Conservation (phyloP, 1,140 invertebrate species). For the Teleopsis dalmanni region DNA sequence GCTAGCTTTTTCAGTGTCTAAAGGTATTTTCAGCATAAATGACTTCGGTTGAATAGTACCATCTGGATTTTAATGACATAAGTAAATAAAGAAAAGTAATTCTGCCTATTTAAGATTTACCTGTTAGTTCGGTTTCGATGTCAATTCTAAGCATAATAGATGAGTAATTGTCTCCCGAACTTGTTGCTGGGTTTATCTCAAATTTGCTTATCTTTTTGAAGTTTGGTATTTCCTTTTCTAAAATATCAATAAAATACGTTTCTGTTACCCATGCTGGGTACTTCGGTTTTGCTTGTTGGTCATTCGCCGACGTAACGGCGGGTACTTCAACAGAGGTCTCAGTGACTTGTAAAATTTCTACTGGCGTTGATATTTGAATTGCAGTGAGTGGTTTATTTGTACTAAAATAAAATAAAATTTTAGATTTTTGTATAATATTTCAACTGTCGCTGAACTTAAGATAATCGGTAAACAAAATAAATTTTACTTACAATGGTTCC, state of each 20-base stretch:
- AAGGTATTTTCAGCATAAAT: constrained; percentile 18
- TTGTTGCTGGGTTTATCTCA: constrained; percentile 19
- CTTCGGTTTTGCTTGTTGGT: neutral
- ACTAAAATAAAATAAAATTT: neutral
- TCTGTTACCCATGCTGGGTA: constrained; percentile 44
- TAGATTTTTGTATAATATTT: neutral
- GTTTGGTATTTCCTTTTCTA: constrained; percentile 31
- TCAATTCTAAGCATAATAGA: constrained; percentile 14
- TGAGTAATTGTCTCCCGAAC: constrained; percentile 13
- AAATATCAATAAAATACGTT: constrained; percentile 41
- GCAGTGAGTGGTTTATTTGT: neutral
- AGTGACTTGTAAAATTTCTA: neutral
- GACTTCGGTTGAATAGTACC: constrained; percentile 8
- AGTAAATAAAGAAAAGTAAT: neutral
- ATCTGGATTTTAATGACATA: constrained; percentile 10
- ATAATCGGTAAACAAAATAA: neutral
- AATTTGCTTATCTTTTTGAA: constrained; percentile 31
- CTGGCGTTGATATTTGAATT: neutral
- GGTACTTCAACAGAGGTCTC: neutral
- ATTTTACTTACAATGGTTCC: constrained; percentile 20
- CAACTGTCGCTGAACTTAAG: neutral
- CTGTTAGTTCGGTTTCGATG: constrained; percentile 12
- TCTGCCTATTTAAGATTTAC: neutral
- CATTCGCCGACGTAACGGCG: neutral
- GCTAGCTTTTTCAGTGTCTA: neutral